Base-by-base conservation (phyloP, 1,140 invertebrate genomes). In the Laupala kohalensis region DNA sequence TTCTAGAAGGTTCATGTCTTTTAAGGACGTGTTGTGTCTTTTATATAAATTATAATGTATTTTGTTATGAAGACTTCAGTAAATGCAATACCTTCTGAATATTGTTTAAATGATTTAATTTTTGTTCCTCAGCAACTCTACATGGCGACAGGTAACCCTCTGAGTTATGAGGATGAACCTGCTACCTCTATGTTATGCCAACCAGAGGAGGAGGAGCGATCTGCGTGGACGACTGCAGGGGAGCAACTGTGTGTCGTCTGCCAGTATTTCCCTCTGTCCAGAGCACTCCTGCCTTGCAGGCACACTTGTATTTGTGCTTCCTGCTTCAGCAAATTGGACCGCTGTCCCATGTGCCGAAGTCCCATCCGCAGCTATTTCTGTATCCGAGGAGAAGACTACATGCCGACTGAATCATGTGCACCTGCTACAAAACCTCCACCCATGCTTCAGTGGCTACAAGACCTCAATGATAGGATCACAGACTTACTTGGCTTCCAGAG, bases 251-350 rank as follows among this genome's bases (percentile, higher is more conserved):
- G 92, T 80, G 90, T 92, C 64, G 91, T 93, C 69, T 94, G 91
- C 79, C 90, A 92, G 76, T 87, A 86, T 74, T 87, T 86, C 75
- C 89, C 88, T 3, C 80, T 92, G 25, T 91, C 90, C 2, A 83
- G 90, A 70, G 91, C 90, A n/a, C 80, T 93, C 26, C 81, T 93
- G 72, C 92, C 92, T 0, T 94, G 92, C 82, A 80, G 88, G 24
- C 92, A 93, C 79, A 92, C 91, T 1, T 93, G 91, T 75, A 87
- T 93, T n/a, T 93, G 92, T 80, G 87, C 88, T 28, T 83, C 85
- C 19, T 92, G 90, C 77, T 89, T 92, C 77, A 83, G 84, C 37
- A 89, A 88, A 78, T 79, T 92, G 64, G 89, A 92, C 76, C 86
- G 88, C 37, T 93, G 92, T 80, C 92, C 92, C 6, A 91, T 94